Evolutionary conservation across 30 jellyfish, hydroid and myxozoan genomes (phyloP).

Genomic region (Cassiopea andromeda): DNA sequence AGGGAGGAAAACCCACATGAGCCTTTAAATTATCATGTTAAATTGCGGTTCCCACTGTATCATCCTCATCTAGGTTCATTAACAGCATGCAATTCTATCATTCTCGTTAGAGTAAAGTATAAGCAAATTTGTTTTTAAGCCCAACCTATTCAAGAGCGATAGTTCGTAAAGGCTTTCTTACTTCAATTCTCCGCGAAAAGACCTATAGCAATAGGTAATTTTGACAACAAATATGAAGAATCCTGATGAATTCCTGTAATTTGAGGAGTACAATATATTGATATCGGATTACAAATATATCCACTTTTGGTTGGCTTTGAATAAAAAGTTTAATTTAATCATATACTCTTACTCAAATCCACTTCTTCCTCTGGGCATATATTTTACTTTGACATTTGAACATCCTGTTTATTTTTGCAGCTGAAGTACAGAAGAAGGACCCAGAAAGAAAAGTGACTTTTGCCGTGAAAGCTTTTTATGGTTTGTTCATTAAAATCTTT

Average conservation of each 20-base stretch:
- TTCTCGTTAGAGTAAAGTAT: too few species aligned
- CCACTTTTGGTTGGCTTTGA: conserved; percentile 33
- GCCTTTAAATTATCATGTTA: too few species aligned
- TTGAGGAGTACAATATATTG: conserved; percentile 24
- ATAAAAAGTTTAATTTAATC: conserved; percentile 14
- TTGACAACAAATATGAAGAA: not conserved
- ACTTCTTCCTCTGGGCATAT: conserved; percentile 8
- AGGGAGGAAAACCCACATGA: too few species aligned
- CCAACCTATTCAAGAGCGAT: too few species aligned
- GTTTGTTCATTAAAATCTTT: not conserved
- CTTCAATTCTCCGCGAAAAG: too few species aligned
- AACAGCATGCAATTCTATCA: too few species aligned
- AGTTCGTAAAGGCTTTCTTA: not conserved
- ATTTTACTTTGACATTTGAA: not conserved
- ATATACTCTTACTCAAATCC: conserved; percentile 35
- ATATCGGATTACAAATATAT: conserved; percentile 16
- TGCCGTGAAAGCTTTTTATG: not conserved
- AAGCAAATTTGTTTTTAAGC: too few species aligned
- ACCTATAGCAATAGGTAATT: not conserved
- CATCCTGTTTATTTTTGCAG: conserved; percentile 2
- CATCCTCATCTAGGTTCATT: too few species aligned
- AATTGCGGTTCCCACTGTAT: too few species aligned
- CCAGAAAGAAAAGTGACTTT: not conserved
- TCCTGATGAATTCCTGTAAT: conserved; percentile 35
- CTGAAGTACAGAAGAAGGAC: not conserved